Percentiles rank a stretch among this genome's conserved stretches.
phyloP scores from a whole-genome alignment of 2,113 vertebrate genomes.

The Serilophus lunatus region DNA sequence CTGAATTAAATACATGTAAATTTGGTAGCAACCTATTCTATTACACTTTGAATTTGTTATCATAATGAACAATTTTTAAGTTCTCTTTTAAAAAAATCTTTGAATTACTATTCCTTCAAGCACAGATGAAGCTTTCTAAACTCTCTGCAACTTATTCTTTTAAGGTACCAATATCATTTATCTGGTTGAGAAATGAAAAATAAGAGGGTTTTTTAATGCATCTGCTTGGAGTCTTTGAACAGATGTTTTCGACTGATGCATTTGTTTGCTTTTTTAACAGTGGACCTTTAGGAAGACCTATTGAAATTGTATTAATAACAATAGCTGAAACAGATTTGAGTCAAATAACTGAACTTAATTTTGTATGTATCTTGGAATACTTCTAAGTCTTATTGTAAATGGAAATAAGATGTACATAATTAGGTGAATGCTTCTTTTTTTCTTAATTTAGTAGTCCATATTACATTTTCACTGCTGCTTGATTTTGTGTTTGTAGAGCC shows the following conservation, averaged over 20 bases:
- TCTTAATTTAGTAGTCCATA: conserved; percentile 36
- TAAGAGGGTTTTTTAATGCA: not conserved
- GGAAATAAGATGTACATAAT: not conserved
- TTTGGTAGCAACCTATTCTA: not conserved
- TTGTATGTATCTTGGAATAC: not conserved
- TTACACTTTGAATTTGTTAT: not conserved
- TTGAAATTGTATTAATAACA: not conserved
- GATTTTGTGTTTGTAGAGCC: conserved; percentile 92
- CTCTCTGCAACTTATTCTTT: not conserved
- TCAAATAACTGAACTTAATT: conserved; percentile 5
- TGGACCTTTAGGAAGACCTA: not conserved
- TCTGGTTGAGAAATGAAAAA: not conserved
- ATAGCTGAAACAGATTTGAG: not conserved
- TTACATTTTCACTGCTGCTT: conserved; percentile 76
- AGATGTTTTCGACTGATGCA: not conserved
- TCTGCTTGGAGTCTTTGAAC: not conserved
- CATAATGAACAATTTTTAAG: not conserved
- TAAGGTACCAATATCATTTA: not conserved
- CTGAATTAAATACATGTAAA: not conserved
- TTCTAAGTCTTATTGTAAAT: not conserved
- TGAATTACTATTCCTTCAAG: not conserved
- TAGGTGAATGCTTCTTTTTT: not conserved
- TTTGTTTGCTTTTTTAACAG: not conserved
- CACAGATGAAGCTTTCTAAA: not conserved
- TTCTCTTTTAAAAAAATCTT: not conserved